A percentile compares a stretch with the other conserved stretches of the same genome.
These are phyloP conservation scores for Enteromius argenteus DNA, from an alignment of 2,797 vertebrate genomes.

Conservation along the genomic window DNA sequence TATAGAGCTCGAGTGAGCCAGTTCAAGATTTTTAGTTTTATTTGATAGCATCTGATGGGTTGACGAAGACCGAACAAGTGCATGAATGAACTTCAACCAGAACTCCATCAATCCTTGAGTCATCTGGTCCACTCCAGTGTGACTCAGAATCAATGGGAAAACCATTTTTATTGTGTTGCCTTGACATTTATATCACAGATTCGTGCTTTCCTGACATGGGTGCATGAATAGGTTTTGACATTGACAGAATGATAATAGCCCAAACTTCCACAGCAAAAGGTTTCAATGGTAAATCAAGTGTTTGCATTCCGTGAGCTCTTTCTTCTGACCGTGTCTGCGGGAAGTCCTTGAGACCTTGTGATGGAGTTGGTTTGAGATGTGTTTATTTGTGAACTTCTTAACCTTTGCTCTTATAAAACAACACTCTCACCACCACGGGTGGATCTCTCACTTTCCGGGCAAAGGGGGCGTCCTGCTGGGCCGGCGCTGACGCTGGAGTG, in stretches of 20 bases:
- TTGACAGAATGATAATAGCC: slow-evolving; percentile 26
- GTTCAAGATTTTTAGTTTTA: slow-evolving; percentile 65
- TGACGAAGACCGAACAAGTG: slow-evolving; percentile 66
- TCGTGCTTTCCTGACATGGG: slow-evolving; percentile 15
- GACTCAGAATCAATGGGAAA: slow-evolving; percentile 39
- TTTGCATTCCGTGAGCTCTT: background rate
- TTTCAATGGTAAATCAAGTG: background rate
- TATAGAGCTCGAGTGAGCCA: slow-evolving; percentile 53
- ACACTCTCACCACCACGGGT: slow-evolving; percentile 28
- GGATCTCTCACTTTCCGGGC: slow-evolving; percentile 48
- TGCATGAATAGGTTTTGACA: background rate
- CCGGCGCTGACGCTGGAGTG: slow-evolving; percentile 49
- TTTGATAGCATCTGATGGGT: slow-evolving; percentile 77
- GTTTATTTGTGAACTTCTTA: slow-evolving; percentile 72
- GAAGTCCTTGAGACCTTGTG: slow-evolving; percentile 12
- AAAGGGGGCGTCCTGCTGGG: slow-evolving; percentile 33
- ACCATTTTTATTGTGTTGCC: slow-evolving; percentile 13
- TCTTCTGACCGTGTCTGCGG: slow-evolving; percentile 10
- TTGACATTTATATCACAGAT: slow-evolving; percentile 39
- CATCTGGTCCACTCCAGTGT: slow-evolving; percentile 7
- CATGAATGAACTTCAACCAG: slow-evolving; percentile 55
- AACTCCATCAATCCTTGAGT: slow-evolving; percentile 54
- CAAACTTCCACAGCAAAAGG: background rate
- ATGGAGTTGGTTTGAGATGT: slow-evolving; percentile 66
- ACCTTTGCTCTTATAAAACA: slow-evolving; percentile 45